Base-by-base conservation (phyloP, 2,888 invertebrate species). In the Microplitis deprimator region DNA sequence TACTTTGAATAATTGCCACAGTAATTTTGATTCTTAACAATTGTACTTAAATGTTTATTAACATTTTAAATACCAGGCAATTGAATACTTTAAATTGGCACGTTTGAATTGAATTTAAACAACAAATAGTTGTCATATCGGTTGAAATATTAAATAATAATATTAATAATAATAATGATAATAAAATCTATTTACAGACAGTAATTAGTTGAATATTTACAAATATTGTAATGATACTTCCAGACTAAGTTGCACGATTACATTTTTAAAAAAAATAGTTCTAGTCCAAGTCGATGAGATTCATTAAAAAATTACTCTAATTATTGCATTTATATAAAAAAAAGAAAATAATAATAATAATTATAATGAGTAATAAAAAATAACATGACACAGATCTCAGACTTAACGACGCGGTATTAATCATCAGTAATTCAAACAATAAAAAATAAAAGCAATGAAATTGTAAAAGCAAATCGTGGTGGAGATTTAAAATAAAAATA, bases 261-360 rank as follows among this genome's bases (percentile, higher is more conserved):
- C 17, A 64, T 65, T 13, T 10, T 6, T 6, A 4, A 13, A 50
- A 50, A 13, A 72, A 16, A 41, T 16, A 41, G 62, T 64, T 72
- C 72, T 72, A 72, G 72, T 72, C 72, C 64, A 72, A 64, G 72
- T 61, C 64, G 62, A 39, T 16, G 29, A 64, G 29, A 60, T 73
- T n/a, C 1, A 41, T 67, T 65, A 41, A 59, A 67, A 29, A 65
- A 65, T 62, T 29, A 65, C 65, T 29, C 65, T 10, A 13, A 65
- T 65, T 65, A 38, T 65, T 65, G 65, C 29, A 65, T 65, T 65
- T 65, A 29, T 29, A 65, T 29, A 29, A 65, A 20, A 65, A 29
- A 65, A 20, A 20, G 20, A 6, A 64, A 64, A 13, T 10, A 13
- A 65, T 7, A 13, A 65, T 13, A 8, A 65, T 50, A 50, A 50